These are phyloP conservation scores for Caenorhabditis sp. DNA, from an alignment of 2,888 invertebrate species.

Conservation along the genomic window DNA sequence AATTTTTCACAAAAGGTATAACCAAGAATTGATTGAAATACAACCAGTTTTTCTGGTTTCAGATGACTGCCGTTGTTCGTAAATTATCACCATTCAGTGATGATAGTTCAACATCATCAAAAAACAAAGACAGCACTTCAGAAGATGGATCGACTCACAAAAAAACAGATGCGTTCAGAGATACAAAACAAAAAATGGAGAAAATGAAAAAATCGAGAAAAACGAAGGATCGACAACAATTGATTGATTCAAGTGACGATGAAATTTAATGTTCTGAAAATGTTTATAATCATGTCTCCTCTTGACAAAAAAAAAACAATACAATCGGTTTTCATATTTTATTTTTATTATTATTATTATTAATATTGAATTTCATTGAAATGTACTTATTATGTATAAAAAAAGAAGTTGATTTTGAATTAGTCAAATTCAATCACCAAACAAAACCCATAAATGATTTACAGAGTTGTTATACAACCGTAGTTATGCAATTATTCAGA, in stretches of 20 bases:
- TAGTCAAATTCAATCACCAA: not conserved
- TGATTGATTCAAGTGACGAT: slow-evolving; percentile 42
- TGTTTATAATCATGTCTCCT: no score
- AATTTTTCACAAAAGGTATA: slow-evolving; percentile 40
- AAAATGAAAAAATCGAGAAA: slow-evolving; percentile 29
- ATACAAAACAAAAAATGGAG: slow-evolving; percentile 37
- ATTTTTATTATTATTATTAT: not conserved
- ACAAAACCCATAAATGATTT: slow-evolving; percentile 2
- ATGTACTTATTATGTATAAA: not conserved
- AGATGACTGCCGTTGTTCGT: slow-evolving; percentile 44
- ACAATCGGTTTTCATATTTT: not conserved
- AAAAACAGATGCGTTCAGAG: slow-evolving; percentile 22
- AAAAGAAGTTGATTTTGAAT: no score
- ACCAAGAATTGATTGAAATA: not conserved
- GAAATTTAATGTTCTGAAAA: slow-evolving; percentile 13
- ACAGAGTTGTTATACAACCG: not conserved
- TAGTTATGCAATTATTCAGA: not conserved
- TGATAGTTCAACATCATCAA: slow-evolving; percentile 23
- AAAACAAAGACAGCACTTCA: not conserved
- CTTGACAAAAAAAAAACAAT: no score
- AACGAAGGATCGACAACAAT: slow-evolving; percentile 37
- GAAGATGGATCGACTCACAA: not conserved
- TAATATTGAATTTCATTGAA: no score
- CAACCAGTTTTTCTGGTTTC: slow-evolving; percentile 18
- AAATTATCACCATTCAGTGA: slow-evolving; percentile 44